Percentiles rank a stretch among this genome's conserved stretches.
Evolutionary conservation across 2,797 vertebrate species (phyloP).

Genomic region (Nyctibius grandis): DNA sequence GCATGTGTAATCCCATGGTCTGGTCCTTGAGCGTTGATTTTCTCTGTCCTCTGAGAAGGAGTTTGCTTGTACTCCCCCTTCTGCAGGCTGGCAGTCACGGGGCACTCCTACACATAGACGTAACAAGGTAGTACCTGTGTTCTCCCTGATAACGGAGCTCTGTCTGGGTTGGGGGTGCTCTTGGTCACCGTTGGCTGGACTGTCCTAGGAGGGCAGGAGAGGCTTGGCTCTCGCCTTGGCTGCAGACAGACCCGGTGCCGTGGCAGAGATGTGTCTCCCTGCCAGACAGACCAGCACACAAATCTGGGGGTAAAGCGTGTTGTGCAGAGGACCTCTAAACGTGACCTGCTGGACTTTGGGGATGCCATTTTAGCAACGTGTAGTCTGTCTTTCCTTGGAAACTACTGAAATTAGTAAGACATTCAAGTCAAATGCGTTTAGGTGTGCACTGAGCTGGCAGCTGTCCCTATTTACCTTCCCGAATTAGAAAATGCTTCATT

Average conservation of each 20-base stretch:
- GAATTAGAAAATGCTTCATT: slow-evolving; percentile 43
- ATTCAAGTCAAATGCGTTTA: neutral
- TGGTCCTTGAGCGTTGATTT: neutral
- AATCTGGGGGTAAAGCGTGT: neutral
- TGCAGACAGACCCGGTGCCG: neutral
- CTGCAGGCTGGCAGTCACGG: neutral
- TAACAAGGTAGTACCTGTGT: fast-evolving
- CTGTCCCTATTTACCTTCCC: slow-evolving; percentile 29
- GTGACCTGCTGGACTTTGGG: neutral
- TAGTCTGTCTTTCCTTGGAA: neutral
- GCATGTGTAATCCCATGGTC: fast-evolving
- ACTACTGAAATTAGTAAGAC: neutral
- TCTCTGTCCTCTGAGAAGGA: neutral
- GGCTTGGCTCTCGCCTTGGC: neutral
- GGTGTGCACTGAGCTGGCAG: neutral
- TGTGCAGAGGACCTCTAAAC: neutral
- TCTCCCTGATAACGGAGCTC: no score
- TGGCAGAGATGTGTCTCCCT: neutral
- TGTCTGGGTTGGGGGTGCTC: neutral
- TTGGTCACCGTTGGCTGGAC: neutral
- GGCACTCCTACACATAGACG: fast-evolving
- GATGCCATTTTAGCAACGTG: neutral
- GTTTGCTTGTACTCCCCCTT: neutral
- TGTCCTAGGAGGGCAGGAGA: fast-evolving
- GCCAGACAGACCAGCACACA: fast-evolving